Evolutionary conservation across 2,113 vertebrate species (phyloP).

Genomic region (Fulica atra): DNA sequence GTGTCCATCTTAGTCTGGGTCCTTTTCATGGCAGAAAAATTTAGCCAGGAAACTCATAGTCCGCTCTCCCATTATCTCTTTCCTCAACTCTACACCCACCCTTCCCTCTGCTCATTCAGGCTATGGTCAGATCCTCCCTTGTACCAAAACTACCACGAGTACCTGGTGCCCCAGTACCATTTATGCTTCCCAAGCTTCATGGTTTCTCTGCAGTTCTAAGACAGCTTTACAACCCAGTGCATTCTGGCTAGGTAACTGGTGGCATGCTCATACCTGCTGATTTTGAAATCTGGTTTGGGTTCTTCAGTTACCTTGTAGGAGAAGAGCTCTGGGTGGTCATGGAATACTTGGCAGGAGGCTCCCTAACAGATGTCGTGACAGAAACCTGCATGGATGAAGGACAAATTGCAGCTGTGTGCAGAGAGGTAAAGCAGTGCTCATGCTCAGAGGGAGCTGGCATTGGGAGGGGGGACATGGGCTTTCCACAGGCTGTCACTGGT

Average conservation of each 20-base stretch:
- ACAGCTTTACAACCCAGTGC: not conserved
- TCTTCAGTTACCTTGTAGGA: conserved; percentile 91
- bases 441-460: accelerated
- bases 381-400: conserved; percentile 98
- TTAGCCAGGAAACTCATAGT: not conserved
- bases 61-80: not conserved
- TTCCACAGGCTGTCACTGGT: accelerated
- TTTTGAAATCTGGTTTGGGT: not conserved
- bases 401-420: conserved; percentile 95
- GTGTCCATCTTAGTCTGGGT: not conserved
- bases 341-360: conserved; percentile 97
- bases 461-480: accelerated
- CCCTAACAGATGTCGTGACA: conserved; percentile 93
- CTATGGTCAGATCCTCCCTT: not conserved
- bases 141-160: not conserved
- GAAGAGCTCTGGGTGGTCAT: conserved; percentile 99
- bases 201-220: not conserved
- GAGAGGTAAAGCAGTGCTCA: conserved; percentile 80
- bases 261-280: not conserved
- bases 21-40: not conserved
- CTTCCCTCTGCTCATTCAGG: not conserved
- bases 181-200: not conserved
- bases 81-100: not conserved
- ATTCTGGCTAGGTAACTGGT: not conserved
- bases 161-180: not conserved